Percentiles rank a stretch among this genome's conserved stretches.
phyloP scores from a whole-genome alignment of 35 echinoderm and acorn worm genomes.

The Apostichopus californicus region DNA sequence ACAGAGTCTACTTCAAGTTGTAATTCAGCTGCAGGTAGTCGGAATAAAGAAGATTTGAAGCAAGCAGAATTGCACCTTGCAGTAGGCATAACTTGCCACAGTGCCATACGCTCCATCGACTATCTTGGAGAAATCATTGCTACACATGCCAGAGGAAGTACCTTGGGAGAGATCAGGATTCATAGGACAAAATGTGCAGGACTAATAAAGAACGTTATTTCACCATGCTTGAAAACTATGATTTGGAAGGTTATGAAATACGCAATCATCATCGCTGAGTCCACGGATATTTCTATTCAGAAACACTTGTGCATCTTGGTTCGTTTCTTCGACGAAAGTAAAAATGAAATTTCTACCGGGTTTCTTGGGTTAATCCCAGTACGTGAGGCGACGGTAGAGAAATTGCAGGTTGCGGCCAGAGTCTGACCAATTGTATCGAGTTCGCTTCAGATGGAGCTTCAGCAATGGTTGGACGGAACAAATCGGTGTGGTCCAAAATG shows the following conservation, averaged over 20 bases:
- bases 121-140: not conserved
- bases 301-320: not conserved
- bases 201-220: not conserved
- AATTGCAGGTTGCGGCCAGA: not conserved
- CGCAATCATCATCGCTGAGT: not conserved
- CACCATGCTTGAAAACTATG: not conserved
- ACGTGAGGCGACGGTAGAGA: not conserved
- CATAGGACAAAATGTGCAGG: not conserved
- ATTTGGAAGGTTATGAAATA: not conserved
- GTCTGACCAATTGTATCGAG: not conserved
- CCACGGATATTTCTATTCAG: not conserved
- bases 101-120: not conserved
- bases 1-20: not conserved
- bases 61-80: not conserved
- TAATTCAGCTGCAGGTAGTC: not conserved
- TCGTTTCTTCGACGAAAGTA: not conserved
- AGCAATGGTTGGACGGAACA: not conserved
- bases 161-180: not conserved
- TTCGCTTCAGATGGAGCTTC: not conserved
- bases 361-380: constrained; percentile 8
- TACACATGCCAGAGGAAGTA: not conserved
- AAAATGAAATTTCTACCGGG: not conserved
- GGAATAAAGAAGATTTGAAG: not conserved
- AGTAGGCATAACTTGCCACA: not conserved
- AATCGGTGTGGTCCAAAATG: not conserved